A percentile compares a stretch with the other conserved stretches of the same genome.
These are phyloP conservation scores for Cottoperca gobio DNA, from an alignment of 2,797 vertebrate genomes.

Conservation along the genomic window DNA sequence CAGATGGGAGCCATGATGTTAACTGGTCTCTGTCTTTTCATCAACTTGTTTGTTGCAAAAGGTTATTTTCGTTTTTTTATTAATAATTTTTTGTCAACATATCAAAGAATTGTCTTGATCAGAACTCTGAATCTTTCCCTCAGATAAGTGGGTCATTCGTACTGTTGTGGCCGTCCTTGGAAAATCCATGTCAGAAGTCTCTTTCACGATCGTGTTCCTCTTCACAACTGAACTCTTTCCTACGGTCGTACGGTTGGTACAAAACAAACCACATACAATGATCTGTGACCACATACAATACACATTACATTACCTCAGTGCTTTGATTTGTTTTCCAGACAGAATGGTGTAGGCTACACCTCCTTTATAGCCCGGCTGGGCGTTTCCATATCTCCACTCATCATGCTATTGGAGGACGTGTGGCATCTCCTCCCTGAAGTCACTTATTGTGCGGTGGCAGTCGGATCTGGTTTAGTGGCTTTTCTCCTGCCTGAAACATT, in stretches of 20 bases:
- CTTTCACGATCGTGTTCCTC: constrained; percentile 89
- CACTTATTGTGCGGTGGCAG: constrained; percentile 78
- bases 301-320: background rate
- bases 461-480: constrained; percentile 80
- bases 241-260: constrained; percentile 90
- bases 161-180: constrained; percentile 85
- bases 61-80: no score
- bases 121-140: background rate
- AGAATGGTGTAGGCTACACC: constrained; percentile 91
- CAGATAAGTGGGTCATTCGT: constrained; percentile 82
- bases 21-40: constrained; percentile 76
- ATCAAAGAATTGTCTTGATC: background rate
- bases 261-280: background rate
- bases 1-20: constrained; percentile 76
- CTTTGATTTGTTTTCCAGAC: constrained; percentile 81
- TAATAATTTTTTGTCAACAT: no score
- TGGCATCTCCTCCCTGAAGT: constrained; percentile 87
- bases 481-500: constrained; percentile 88
- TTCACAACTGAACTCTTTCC: constrained; percentile 92
- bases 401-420: constrained; percentile 86
- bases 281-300: constrained; percentile 47
- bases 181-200: constrained; percentile 86
- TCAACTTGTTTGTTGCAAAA: constrained; percentile 81
- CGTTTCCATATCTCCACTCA: constrained; percentile 88
- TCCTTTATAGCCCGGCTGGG: constrained; percentile 84